These are phyloP conservation scores for Drosophila simulans DNA, from an alignment of 1,140 invertebrate genomes.

Conservation along the genomic window DNA sequence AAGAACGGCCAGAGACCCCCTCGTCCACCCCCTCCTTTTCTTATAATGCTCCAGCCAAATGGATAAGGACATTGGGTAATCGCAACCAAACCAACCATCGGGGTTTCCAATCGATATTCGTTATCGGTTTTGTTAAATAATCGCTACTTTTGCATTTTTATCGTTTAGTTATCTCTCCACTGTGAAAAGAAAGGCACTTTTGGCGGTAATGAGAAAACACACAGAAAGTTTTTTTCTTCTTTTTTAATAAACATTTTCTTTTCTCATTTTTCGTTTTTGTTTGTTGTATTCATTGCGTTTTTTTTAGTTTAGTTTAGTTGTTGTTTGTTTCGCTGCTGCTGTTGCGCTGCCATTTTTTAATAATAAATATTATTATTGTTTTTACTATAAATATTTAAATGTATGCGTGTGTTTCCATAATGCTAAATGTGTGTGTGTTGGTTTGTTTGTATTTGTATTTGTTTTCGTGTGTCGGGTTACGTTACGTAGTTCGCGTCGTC, in stretches of 20 bases:
- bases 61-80: background rate
- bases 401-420: conserved; percentile 43
- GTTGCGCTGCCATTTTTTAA: conserved; percentile 56
- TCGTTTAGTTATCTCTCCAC: conserved; percentile 20
- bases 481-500: conserved; percentile 8
- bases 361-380: conserved; percentile 77
- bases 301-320: conserved; percentile 49
- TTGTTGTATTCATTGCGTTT: conserved; percentile 66
- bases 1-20: conserved; percentile 19
- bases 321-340: conserved; percentile 47
- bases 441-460: conserved; percentile 15
- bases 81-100: conserved; percentile 31
- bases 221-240: conserved; percentile 40
- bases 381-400: conserved; percentile 78
- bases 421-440: conserved; percentile 43
- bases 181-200: conserved; percentile 28
- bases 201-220: conserved; percentile 58
- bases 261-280: conserved; percentile 50
- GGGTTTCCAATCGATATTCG: conserved; percentile 23
- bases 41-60: conserved; percentile 9
- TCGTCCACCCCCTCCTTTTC: conserved; percentile 3
- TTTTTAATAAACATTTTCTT: conserved; percentile 76
- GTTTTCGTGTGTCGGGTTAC: conserved; percentile 19
- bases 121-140: conserved; percentile 1
- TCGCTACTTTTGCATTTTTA: conserved; percentile 7